These are phyloP conservation scores for Spinus olivaceus DNA, from an alignment of 2,797 vertebrate genomes.

Conservation along the genomic window DNA sequence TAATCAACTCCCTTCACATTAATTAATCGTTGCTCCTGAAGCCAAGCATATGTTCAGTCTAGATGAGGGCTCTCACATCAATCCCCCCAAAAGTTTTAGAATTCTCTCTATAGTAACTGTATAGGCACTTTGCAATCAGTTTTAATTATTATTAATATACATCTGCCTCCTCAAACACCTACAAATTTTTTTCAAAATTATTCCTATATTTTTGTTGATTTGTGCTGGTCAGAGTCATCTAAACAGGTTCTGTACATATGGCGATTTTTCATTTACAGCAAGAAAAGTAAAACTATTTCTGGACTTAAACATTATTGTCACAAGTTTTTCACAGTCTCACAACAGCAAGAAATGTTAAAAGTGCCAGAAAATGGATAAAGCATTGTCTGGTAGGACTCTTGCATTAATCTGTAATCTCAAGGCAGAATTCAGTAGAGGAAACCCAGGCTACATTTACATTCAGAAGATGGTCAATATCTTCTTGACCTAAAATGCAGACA, in stretches of 20 bases:
- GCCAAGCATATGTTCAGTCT: background rate
- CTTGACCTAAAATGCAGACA: background rate
- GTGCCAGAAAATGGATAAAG: background rate
- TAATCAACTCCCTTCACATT: background rate
- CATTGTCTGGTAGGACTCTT: background rate
- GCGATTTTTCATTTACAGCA: background rate
- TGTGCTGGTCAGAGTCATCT: background rate
- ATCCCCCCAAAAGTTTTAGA: background rate
- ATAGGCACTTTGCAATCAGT: background rate
- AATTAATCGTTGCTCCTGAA: background rate
- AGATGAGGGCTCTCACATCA: background rate
- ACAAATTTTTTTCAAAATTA: background rate
- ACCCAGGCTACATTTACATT: background rate
- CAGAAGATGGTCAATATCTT: background rate
- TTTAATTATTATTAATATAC: background rate
- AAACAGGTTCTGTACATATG: background rate
- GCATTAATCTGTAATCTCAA: background rate
- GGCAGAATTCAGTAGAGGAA: background rate
- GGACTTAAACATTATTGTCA: background rate
- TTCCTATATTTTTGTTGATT: background rate
- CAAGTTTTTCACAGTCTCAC: background rate
- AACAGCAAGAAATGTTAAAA: background rate
- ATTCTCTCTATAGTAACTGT: background rate
- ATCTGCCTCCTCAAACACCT: background rate
- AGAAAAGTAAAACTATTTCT: background rate